Evolutionary conservation across 2,888 invertebrate species (phyloP).

Genomic region (Amphipyra tragopoginis): DNA sequence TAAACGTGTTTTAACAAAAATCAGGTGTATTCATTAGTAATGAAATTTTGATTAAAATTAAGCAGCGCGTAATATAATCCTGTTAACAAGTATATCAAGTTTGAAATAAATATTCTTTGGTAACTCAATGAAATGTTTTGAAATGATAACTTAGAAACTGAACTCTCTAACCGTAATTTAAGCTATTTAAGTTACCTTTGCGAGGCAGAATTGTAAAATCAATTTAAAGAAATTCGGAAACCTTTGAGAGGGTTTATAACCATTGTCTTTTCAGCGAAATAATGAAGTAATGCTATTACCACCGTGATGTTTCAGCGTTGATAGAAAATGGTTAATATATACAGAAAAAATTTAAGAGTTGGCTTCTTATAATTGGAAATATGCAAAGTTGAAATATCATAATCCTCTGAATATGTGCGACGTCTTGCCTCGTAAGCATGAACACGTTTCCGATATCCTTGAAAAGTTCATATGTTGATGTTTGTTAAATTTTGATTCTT

Average conservation of each 20-base stretch:
- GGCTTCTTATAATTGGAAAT: constrained; percentile 61
- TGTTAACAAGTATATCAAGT: too few species aligned
- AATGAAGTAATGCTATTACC: constrained; percentile 41
- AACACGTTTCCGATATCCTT: constrained; percentile 25
- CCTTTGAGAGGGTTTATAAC: constrained; percentile 10
- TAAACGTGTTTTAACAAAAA: too few species aligned
- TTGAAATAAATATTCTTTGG: too few species aligned
- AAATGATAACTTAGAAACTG: constrained; percentile 5
- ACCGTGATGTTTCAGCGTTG: constrained; percentile 12
- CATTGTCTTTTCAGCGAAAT: constrained; percentile 30
- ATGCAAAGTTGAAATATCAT: constrained; percentile 61
- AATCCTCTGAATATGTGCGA: constrained; percentile 67
- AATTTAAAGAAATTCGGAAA: constrained; percentile 61
- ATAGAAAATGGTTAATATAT: constrained; percentile 40
- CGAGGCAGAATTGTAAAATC: constrained; percentile 60
- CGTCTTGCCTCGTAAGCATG: constrained; percentile 43
- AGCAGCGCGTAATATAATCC: too few species aligned
- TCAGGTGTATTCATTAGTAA: too few species aligned
- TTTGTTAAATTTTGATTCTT: neutral
- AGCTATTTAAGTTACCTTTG: constrained; percentile 36
- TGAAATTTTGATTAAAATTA: too few species aligned
- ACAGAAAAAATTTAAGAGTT: constrained; percentile 44
- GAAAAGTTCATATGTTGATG: constrained; percentile 19
- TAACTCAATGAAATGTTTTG: constrained; percentile 18
- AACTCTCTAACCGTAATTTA: constrained; percentile 16